Conservation (phyloP, 2,113 vertebrate species). For the Petaurus breviceps region DNA sequence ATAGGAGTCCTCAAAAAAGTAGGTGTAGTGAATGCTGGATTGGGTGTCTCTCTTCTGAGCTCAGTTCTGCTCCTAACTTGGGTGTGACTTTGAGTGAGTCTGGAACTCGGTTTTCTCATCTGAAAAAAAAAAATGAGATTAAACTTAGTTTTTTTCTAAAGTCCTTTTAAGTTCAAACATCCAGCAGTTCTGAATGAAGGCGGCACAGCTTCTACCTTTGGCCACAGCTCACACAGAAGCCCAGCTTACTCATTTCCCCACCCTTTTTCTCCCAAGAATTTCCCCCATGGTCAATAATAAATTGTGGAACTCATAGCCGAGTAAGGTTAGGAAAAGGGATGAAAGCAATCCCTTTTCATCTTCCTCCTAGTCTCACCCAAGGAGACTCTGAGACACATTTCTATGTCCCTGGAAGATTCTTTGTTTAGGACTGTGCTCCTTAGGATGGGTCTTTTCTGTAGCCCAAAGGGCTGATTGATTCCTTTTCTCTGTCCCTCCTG, state of each 20-base stretch:
- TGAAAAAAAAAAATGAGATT: slow-evolving; percentile 4
- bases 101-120: background rate
- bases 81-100: background rate
- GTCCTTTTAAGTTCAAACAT: background rate
- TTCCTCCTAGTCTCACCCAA: background rate
- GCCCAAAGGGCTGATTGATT: background rate
- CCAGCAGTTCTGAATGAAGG: background rate
- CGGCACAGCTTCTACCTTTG: background rate
- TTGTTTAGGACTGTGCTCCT: background rate
- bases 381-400: background rate
- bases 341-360: background rate
- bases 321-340: background rate
- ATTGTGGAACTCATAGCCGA: background rate
- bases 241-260: background rate
- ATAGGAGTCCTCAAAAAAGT: background rate
- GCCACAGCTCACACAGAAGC: background rate
- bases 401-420: accelerated
- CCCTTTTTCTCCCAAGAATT: no score
- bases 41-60: background rate
- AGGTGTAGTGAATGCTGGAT: background rate
- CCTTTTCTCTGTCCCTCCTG: background rate
- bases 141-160: background rate
- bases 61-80: background rate
- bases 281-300: background rate
- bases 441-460: no score